phyloP scores from a whole-genome alignment of 2,888 invertebrate genomes.

The Rotaria macrura region DNA sequence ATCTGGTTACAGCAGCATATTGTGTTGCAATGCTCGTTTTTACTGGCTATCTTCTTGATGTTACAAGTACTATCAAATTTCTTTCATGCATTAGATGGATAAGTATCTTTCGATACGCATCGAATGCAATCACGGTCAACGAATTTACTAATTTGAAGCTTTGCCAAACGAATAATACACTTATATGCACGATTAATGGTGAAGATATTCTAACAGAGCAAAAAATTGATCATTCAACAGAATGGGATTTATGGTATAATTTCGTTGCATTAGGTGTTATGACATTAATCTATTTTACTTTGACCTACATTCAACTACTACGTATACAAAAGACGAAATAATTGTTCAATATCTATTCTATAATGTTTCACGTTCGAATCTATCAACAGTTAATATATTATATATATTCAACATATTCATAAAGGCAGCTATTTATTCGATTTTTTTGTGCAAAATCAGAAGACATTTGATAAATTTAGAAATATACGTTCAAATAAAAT shows the following conservation, averaged over 20 bases:
- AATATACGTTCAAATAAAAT: no score
- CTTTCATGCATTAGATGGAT: not conserved
- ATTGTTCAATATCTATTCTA: no score
- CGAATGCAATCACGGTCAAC: not conserved
- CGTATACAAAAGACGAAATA: constrained; percentile 32
- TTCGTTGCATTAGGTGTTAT: not conserved
- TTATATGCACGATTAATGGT: not conserved
- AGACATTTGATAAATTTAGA: no score
- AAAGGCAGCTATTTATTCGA: no score
- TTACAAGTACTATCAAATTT: not conserved
- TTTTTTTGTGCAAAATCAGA: no score
- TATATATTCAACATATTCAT: no score
- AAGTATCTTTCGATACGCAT: not conserved
- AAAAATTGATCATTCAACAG: not conserved
- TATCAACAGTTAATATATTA: no score
- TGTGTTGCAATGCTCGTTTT: not conserved
- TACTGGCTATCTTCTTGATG: not conserved
- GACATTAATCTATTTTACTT: not conserved
- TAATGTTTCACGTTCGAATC: no score
- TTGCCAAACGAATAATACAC: not conserved
- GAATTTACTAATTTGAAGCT: not conserved
- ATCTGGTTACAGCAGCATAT: not conserved
- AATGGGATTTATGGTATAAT: not conserved
- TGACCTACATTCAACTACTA: constrained; percentile 23
- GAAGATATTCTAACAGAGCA: not conserved